Conservation (phyloP, 2,888 invertebrate species). For the Bellardia bayeri region DNA sequence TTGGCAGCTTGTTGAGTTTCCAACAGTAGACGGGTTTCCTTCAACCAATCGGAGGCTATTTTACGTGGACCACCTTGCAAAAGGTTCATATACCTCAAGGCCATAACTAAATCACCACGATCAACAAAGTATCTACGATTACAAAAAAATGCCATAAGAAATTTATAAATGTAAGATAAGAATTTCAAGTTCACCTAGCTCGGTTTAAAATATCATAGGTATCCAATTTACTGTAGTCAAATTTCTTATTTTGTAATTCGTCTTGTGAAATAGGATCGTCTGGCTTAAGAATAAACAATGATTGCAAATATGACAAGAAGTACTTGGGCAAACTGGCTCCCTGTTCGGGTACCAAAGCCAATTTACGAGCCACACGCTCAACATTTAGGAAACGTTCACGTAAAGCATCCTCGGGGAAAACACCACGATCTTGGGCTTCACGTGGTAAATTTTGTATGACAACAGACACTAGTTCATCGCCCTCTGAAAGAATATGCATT, state of each 20-base stretch:
- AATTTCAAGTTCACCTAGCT: slow-evolving; percentile 89
- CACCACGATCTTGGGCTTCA: slow-evolving; percentile 91
- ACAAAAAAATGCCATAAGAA: not conserved
- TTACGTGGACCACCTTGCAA: slow-evolving; percentile 94
- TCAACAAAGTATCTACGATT: slow-evolving; percentile 91
- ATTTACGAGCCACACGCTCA: slow-evolving; percentile 91
- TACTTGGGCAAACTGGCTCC: slow-evolving; percentile 94
- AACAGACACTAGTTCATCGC: slow-evolving; percentile 91
- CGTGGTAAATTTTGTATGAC: slow-evolving; percentile 91
- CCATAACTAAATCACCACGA: slow-evolving; percentile 93
- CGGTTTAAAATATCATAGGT: slow-evolving; percentile 95
- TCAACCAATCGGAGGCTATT: slow-evolving; percentile 94
- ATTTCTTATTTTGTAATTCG: slow-evolving; percentile 89
- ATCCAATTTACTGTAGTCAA: slow-evolving; percentile 90
- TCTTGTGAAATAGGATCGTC: slow-evolving; percentile 89
- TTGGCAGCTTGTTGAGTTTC: slow-evolving; percentile 96
- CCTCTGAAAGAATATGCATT: slow-evolving; percentile 83
- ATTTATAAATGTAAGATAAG: not conserved
- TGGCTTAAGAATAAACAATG: slow-evolving; percentile 90
- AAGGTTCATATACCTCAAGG: slow-evolving; percentile 93
- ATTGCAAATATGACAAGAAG: slow-evolving; percentile 94
- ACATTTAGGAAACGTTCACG: slow-evolving; percentile 93
- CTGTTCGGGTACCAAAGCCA: slow-evolving; percentile 94
- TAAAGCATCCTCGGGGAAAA: slow-evolving; percentile 94
- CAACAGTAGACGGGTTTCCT: slow-evolving; percentile 91